These are phyloP conservation scores for Phoeniculus purpureus DNA, from an alignment of 2,797 vertebrate species.

Conservation along the genomic window DNA sequence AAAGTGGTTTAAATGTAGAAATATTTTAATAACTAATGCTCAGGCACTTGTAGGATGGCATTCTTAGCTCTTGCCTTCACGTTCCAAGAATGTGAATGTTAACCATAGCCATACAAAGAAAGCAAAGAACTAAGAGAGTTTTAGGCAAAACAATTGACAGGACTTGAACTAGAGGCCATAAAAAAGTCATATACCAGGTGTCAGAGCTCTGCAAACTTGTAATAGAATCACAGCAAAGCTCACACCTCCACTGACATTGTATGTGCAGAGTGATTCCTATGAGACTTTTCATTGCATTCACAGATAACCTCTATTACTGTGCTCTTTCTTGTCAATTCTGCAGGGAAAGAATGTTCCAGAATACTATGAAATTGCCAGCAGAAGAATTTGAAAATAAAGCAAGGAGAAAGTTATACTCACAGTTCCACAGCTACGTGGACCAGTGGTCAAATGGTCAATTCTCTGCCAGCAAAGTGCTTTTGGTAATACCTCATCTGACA, in stretches of 20 bases:
- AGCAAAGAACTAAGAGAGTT: background rate
- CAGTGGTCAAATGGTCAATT: conserved; percentile 37
- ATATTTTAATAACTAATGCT: background rate
- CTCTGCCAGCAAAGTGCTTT: conserved; percentile 3
- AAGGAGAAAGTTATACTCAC: background rate
- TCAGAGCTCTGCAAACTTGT: background rate
- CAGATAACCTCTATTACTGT: conserved; percentile 51
- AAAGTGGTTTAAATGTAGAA: background rate
- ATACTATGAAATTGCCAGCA: conserved; percentile 21
- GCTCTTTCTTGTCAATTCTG: conserved; percentile 22
- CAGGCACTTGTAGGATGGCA: background rate
- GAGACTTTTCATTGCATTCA: conserved; percentile 52
- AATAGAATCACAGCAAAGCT: conserved; percentile 28
- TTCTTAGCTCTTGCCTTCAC: background rate
- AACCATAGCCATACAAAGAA: background rate
- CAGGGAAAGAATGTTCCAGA: background rate
- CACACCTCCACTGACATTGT: background rate
- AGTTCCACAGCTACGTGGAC: background rate
- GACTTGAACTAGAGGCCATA: background rate
- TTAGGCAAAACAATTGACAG: background rate
- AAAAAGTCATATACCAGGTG: background rate
- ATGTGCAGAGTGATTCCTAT: background rate
- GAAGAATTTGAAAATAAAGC: background rate
- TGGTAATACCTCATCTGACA: background rate
- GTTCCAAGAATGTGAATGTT: background rate